Evolutionary conservation across 2,113 vertebrate species (phyloP).

Genomic region (Taxidea taxus): DNA sequence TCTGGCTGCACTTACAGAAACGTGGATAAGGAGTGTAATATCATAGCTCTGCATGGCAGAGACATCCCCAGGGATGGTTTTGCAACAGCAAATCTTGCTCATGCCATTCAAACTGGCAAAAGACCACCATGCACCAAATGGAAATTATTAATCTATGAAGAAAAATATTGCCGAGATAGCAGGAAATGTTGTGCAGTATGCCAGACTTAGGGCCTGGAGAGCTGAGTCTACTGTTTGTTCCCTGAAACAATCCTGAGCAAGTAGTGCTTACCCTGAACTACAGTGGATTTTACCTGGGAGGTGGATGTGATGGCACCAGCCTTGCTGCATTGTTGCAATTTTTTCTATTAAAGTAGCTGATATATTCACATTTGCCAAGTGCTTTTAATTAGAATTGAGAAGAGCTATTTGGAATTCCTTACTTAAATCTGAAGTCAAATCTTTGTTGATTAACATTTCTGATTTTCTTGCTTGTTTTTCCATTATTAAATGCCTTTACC

Average conservation of each 20-base stretch:
- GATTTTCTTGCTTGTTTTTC: neutral
- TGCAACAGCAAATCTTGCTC: neutral
- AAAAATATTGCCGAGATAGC: neutral
- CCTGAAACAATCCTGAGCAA: neutral
- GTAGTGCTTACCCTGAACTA: fast-evolving
- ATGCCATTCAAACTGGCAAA: neutral
- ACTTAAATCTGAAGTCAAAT: neutral
- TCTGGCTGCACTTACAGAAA: neutral
- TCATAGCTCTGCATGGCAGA: neutral
- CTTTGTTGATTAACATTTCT: neutral
- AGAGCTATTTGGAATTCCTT: neutral
- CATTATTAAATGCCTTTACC: neutral
- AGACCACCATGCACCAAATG: neutral
- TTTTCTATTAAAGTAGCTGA: neutral
- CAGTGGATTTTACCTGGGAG: neutral
- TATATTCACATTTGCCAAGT: neutral
- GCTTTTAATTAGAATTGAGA: neutral
- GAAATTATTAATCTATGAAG: neutral
- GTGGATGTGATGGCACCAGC: fast-evolving
- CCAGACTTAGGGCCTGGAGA: neutral
- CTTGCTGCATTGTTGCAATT: neutral
- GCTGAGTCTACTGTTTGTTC: neutral
- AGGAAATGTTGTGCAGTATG: neutral
- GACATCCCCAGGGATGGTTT: neutral
- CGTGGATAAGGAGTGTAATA: neutral